Conservation (phyloP, 2,113 vertebrate species). For the Dipodomys merriami region DNA sequence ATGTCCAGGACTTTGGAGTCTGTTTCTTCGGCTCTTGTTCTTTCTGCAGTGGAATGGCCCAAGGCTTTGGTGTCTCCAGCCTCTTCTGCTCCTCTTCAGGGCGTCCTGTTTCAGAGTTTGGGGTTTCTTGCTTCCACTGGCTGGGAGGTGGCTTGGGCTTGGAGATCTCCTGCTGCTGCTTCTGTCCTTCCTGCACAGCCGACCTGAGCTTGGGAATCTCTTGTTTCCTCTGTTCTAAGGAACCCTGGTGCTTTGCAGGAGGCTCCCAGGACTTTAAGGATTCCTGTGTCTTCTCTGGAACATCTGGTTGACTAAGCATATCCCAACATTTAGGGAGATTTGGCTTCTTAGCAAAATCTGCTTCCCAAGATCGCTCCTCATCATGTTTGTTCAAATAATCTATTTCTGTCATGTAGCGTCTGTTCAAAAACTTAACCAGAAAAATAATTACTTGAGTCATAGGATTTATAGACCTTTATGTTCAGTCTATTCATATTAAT, state of each 20-base stretch:
- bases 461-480: conserved; percentile 13
- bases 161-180: conserved; percentile 77
- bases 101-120: conserved; percentile 84
- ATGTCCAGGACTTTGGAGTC: conserved; percentile 82
- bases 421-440: conserved; percentile 92
- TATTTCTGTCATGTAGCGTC: conserved; percentile 87
- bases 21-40: conserved; percentile 76
- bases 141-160: conserved; percentile 74
- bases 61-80: conserved; percentile 82
- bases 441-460: conserved; percentile 67
- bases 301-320: conserved; percentile 83
- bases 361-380: conserved; percentile 87
- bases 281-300: conserved; percentile 82
- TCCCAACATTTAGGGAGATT: conserved; percentile 93
- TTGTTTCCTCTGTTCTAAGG: conserved; percentile 79
- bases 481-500: neutral
- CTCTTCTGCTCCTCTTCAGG: conserved; percentile 59
- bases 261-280: conserved; percentile 82
- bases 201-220: conserved; percentile 91
- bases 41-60: conserved; percentile 75
- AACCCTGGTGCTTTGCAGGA: conserved; percentile 78
- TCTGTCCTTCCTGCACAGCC: conserved; percentile 86
- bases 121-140: conserved; percentile 83
- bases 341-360: conserved; percentile 85
- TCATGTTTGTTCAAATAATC: conserved; percentile 82